phyloP scores from a whole-genome alignment of 2,888 invertebrate genomes.

The Alviniconcha strummeri region DNA sequence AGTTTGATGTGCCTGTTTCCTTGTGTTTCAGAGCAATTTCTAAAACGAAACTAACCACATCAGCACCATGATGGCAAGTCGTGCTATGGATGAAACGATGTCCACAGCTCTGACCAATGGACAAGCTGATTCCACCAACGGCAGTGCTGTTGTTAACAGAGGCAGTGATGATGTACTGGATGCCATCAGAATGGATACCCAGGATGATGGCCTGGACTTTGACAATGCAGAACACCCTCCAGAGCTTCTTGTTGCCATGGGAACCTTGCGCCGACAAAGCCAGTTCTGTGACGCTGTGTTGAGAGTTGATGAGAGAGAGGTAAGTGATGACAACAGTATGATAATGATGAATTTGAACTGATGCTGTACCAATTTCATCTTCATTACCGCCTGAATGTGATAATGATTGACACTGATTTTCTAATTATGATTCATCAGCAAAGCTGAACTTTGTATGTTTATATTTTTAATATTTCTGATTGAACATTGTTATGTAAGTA shows the following conservation, averaged over 20 bases:
- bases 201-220: slow-evolving; percentile 75
- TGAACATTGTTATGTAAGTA: background rate
- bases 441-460: background rate
- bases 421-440: background rate
- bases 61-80: slow-evolving; percentile 14
- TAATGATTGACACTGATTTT: background rate
- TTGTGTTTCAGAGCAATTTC: background rate
- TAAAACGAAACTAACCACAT: background rate
- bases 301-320: slow-evolving; percentile 84
- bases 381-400: background rate
- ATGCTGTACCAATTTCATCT: background rate
- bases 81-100: background rate
- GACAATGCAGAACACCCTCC: slow-evolving; percentile 60
- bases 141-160: background rate
- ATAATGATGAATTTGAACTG: too few relatives aligned
- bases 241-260: slow-evolving; percentile 80
- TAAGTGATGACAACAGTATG: slow-evolving; percentile 58
- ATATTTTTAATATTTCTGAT: background rate
- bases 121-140: background rate
- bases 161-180: background rate
- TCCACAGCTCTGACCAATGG: too few relatives aligned
- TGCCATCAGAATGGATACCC: background rate
- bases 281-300: slow-evolving; percentile 91
- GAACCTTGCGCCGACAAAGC: slow-evolving; percentile 87
- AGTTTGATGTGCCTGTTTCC: background rate